phyloP scores from a whole-genome alignment of 2,888 invertebrate species.

The Andrena flavipes region DNA sequence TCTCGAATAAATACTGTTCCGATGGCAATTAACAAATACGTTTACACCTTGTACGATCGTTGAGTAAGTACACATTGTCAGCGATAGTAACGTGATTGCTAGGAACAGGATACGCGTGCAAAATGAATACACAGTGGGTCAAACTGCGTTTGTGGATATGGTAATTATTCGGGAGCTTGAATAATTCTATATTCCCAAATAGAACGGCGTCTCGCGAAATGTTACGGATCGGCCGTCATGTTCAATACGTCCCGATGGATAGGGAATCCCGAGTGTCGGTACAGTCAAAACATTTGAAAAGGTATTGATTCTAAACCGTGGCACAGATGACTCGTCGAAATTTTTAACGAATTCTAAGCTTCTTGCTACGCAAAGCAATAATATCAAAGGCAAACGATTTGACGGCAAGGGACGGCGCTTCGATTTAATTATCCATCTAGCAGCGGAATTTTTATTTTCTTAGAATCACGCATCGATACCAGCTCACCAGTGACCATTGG shows the following conservation, averaged over 20 bases:
- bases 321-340: neutral
- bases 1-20: too few relatives aligned
- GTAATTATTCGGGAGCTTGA: too few relatives aligned
- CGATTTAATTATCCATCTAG: neutral
- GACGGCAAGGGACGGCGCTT: neutral
- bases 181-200: neutral
- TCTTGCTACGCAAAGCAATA: neutral
- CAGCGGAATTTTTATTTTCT: neutral
- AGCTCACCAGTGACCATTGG: constrained; percentile 1
- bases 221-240: neutral
- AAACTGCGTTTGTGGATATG: too few relatives aligned
- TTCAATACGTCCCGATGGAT: neutral
- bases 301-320: neutral
- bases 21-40: too few relatives aligned
- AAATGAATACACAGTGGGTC: neutral
- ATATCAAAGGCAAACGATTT: neutral
- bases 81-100: neutral
- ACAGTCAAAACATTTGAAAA: neutral
- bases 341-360: neutral
- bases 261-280: neutral
- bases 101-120: neutral
- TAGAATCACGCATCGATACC: neutral
- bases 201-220: neutral
- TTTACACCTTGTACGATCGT: too few relatives aligned
- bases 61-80: neutral